These are phyloP conservation scores for Potorous gilbertii DNA, from an alignment of 2,797 vertebrate species.

Conservation along the genomic window DNA sequence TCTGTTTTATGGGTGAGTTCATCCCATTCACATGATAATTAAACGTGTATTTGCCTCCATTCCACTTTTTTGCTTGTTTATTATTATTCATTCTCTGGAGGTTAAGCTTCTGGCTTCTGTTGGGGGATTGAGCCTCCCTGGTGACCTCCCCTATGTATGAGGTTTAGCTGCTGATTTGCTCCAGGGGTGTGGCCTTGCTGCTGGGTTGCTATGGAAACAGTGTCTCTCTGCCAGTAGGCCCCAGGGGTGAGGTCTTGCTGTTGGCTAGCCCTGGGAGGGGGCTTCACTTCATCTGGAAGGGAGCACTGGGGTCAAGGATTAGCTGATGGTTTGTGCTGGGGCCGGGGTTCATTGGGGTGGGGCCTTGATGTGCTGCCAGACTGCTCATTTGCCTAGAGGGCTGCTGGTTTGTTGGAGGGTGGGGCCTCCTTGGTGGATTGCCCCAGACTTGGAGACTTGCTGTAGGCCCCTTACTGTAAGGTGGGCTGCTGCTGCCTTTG, in stretches of 20 bases:
- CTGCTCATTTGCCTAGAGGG: background rate
- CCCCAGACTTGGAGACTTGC: background rate
- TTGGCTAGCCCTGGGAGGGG: background rate
- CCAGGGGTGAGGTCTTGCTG: background rate
- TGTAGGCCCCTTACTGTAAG: background rate
- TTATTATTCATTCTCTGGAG: background rate
- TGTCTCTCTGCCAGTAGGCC: background rate
- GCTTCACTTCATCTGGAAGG: too few species aligned
- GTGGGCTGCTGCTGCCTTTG: too few species aligned
- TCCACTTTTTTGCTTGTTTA: background rate
- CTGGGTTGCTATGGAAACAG: background rate
- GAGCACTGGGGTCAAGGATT: too few species aligned
- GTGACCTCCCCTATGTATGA: background rate
- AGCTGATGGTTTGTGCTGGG: background rate
- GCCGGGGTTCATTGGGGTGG: background rate
- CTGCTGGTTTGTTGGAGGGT: background rate
- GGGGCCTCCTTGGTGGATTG: background rate
- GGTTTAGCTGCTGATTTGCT: background rate
- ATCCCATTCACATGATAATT: background rate
- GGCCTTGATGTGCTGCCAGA: background rate
- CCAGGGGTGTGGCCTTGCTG: background rate
- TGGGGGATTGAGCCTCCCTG: background rate
- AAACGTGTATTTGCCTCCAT: background rate
- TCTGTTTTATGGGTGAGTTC: background rate
- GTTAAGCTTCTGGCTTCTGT: background rate